Conservation (phyloP, 2,888 invertebrate genomes). For the Chorisops tibialis region DNA sequence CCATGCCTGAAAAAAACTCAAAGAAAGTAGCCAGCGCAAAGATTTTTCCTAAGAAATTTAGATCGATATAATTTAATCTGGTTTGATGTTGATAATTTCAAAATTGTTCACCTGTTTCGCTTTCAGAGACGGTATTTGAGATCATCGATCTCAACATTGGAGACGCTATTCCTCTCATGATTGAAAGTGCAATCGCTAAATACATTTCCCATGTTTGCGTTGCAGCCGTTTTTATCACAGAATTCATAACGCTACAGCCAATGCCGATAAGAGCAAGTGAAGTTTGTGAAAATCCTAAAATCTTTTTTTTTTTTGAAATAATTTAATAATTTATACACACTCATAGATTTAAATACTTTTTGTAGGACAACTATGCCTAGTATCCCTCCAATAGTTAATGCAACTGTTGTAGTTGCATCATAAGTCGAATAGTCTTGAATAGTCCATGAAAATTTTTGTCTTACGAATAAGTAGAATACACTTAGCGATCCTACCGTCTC, state of each 20-base stretch:
- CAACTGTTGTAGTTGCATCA: slow-evolving; percentile 54
- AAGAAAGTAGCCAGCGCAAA: slow-evolving; percentile 66
- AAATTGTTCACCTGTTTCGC: slow-evolving; percentile 25
- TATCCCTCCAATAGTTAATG: slow-evolving; percentile 59
- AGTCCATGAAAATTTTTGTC: slow-evolving; percentile 48
- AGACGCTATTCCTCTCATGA: slow-evolving; percentile 7
- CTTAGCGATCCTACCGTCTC: slow-evolving; percentile 45
- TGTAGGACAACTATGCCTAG: slow-evolving; percentile 59
- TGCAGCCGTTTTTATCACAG: slow-evolving; percentile 26
- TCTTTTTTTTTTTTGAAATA: background rate
- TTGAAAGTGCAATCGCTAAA: slow-evolving; percentile 16
- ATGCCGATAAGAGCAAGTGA: slow-evolving; percentile 27
- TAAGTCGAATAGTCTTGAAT: slow-evolving; percentile 46
- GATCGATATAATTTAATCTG: slow-evolving; percentile 6
- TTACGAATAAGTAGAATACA: slow-evolving; percentile 56
- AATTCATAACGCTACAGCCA: slow-evolving; percentile 21
- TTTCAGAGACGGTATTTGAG: slow-evolving; percentile 14
- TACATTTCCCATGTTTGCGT: slow-evolving; percentile 37
- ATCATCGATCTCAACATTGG: slow-evolving; percentile 24
- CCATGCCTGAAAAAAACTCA: slow-evolving; percentile 62
- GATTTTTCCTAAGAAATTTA: slow-evolving; percentile 56
- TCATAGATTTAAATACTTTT: no score
- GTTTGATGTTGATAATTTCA: no score
- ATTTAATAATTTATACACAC: no score
- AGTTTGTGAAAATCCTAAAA: background rate